These are phyloP conservation scores for Drosophila tanythrix DNA, from an alignment of 2,888 invertebrate genomes.

Conservation along the genomic window DNA sequence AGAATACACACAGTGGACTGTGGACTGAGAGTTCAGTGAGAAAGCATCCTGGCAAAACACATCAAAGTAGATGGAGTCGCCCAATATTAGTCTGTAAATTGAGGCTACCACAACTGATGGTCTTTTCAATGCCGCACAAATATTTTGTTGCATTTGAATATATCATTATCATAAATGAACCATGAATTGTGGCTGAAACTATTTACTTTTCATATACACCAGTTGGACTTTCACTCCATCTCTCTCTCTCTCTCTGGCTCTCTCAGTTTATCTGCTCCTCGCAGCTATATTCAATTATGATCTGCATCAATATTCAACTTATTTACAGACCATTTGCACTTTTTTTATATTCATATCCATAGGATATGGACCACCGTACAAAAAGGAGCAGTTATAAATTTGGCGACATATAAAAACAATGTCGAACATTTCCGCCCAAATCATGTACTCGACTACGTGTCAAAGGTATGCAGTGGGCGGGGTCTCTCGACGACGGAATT, in stretches of 20 bases:
- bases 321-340: not conserved
- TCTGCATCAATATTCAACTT: not conserved
- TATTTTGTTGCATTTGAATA: not conserved
- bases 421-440: constrained; percentile 36
- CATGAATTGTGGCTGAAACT: not conserved
- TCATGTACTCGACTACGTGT: constrained; percentile 47
- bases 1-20: not conserved
- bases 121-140: too few relatives aligned
- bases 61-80: too few relatives aligned
- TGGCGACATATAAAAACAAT: constrained; percentile 22
- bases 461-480: constrained; percentile 33
- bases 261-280: not conserved
- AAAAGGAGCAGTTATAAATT: not conserved
- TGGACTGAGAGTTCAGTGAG: not conserved
- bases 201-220: not conserved
- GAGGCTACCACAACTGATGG: not conserved
- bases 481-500: constrained; percentile 9
- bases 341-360: not conserved
- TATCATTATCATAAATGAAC: not conserved
- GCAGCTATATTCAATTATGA: not conserved
- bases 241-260: not conserved
- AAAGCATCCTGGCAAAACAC: not conserved
- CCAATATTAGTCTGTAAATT: not conserved
- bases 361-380: not conserved
- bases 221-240: not conserved